A percentile compares a stretch with the other conserved stretches of the same genome.
Evolutionary conservation across 1,140 invertebrate genomes (phyloP).

Genomic region (Drosophila tristis): DNA sequence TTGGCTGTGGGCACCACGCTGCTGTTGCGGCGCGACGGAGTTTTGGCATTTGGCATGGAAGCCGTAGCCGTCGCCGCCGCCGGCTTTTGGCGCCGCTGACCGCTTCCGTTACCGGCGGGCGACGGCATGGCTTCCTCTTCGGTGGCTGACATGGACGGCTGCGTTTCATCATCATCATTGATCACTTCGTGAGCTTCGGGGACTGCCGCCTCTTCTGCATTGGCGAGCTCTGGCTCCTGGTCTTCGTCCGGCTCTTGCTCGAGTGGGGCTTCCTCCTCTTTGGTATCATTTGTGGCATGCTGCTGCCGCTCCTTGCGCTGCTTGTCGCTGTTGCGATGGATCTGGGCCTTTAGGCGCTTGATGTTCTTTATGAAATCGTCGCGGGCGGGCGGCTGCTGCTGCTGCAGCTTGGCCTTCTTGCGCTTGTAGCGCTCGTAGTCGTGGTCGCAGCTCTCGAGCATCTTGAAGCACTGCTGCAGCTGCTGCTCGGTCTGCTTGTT

Average conservation of each 20-base stretch:
- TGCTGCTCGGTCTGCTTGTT: conserved; percentile 75
- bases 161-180: conserved; percentile 8
- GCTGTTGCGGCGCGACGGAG: conserved; percentile 20
- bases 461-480: conserved; percentile 69
- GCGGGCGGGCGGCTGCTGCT: conserved; percentile 55
- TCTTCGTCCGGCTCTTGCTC: background rate
- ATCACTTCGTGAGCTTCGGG: background rate
- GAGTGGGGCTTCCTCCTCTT: conserved; percentile 12
- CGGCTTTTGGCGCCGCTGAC: background rate
- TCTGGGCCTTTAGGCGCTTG: conserved; percentile 71
- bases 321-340: conserved; percentile 67
- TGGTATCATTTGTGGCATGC: conserved; percentile 10
- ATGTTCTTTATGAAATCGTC: conserved; percentile 80
- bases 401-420: conserved; percentile 60
- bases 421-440: conserved; percentile 80
- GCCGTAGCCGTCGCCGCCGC: background rate
- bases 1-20: conserved; percentile 53
- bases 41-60: conserved; percentile 10
- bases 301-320: conserved; percentile 62
- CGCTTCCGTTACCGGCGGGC: background rate
- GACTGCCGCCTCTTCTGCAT: background rate
- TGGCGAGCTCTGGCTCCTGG: background rate
- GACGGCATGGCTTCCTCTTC: conserved; percentile 5
- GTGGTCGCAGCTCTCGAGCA: conserved; percentile 71
- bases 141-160: conserved; percentile 21